Evolutionary conservation across 2,888 invertebrate genomes (phyloP).

Genomic region (Lepeophtheirus nordmannii): DNA sequence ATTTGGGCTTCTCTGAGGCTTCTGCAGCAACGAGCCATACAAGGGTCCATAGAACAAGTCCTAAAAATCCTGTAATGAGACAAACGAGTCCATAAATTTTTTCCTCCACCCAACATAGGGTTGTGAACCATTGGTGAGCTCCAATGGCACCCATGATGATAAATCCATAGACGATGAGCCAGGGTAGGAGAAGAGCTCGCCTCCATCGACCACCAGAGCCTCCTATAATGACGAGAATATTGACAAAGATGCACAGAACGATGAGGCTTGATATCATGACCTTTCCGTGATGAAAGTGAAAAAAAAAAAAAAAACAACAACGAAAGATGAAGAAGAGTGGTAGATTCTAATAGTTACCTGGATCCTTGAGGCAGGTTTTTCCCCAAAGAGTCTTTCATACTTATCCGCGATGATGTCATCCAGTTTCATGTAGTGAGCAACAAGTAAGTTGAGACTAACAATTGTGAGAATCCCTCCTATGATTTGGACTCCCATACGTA

Average conservation of each 20-base stretch:
- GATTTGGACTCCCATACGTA: conserved; percentile 17
- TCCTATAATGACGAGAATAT: conserved; percentile 17
- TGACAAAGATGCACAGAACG: conserved; percentile 4
- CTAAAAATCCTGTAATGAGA: conserved; percentile 10
- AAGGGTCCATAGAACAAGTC: conserved; percentile 12
- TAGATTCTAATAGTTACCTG: not conserved
- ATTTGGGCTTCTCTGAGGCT: conserved; percentile 13
- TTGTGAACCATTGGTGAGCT: conserved; percentile 22
- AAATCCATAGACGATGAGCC: conserved; percentile 20
- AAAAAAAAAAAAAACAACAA: not conserved
- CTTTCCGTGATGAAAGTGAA: not conserved
- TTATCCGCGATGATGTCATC: conserved; percentile 21
- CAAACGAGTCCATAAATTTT: conserved; percentile 19
- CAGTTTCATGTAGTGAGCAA: conserved; percentile 20
- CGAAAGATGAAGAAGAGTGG: not conserved
- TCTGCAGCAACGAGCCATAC: conserved; percentile 22
- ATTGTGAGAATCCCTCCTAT: conserved; percentile 22
- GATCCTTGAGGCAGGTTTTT: not conserved
- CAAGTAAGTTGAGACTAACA: conserved; percentile 4
- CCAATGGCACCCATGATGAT: conserved; percentile 11
- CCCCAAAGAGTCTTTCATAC: conserved; percentile 9
- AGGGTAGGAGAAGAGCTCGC: conserved; percentile 7
- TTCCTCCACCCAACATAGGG: conserved; percentile 21
- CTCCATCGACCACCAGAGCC: conserved; percentile 18
- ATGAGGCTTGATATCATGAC: conserved; percentile 17